Conservation (phyloP, 2,888 invertebrate species). For the Colostygia pectinataria region DNA sequence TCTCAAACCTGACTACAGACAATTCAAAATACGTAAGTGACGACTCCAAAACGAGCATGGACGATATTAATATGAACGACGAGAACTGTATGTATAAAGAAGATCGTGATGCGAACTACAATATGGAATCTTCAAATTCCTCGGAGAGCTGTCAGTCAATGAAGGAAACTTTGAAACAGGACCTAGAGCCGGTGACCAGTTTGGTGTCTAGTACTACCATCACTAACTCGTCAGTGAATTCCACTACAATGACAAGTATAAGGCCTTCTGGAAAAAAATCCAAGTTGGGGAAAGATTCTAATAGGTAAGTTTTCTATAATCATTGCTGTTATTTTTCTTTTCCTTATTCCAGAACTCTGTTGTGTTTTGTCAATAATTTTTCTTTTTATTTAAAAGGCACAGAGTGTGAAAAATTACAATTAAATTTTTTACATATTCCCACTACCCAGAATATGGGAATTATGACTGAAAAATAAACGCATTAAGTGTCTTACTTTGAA, state of each 20-base stretch:
- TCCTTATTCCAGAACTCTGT: too few relatives aligned
- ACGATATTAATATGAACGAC: conserved; percentile 74
- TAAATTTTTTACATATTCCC: too few relatives aligned
- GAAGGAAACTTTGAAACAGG: conserved; percentile 70
- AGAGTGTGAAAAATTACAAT: too few relatives aligned
- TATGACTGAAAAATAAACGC: too few relatives aligned
- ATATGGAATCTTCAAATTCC: conserved; percentile 78
- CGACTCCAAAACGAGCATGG: conserved; percentile 76
- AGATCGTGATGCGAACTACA: conserved; percentile 74
- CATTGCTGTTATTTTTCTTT: too few relatives aligned
- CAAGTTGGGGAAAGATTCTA: conserved; percentile 70
- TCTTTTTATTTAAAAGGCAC: neutral
- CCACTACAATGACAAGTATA: conserved; percentile 55
- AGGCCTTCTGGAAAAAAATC: conserved; percentile 63
- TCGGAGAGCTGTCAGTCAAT: conserved; percentile 77
- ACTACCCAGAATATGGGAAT: too few relatives aligned
- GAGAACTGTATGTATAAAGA: conserved; percentile 77
- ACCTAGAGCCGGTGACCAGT: conserved; percentile 55
- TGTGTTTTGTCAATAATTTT: too few relatives aligned
- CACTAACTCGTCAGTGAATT: conserved; percentile 57
- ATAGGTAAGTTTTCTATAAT: conserved; percentile 50
- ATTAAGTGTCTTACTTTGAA: too few relatives aligned
- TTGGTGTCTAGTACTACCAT: conserved; percentile 60
- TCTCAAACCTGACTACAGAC: conserved; percentile 62
- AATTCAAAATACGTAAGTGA: conserved; percentile 72